Evolutionary conservation across 2,888 invertebrate genomes (phyloP).

Genomic region (Dromius quadrimaculatus): DNA sequence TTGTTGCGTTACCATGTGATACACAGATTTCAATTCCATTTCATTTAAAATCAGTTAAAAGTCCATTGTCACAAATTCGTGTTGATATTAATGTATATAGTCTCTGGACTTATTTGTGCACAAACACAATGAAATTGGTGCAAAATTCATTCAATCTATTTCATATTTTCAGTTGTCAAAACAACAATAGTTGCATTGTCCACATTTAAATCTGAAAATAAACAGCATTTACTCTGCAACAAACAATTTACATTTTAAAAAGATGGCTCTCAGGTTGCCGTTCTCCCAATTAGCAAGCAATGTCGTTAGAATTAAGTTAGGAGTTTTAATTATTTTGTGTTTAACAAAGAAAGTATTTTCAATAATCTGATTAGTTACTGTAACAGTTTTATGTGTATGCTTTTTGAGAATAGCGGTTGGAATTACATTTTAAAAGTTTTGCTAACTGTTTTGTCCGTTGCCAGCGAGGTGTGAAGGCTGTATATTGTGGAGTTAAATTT

Average conservation of each 20-base stretch:
- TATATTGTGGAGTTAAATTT: conserved; percentile 41
- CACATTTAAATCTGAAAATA: too few relatives aligned
- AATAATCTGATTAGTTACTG: conserved; percentile 46
- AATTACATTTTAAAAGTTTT: conserved; percentile 49
- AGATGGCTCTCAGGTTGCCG: conserved; percentile 25
- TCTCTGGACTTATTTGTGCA: too few relatives aligned
- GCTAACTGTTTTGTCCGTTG: conserved; percentile 19
- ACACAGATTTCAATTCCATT: too few relatives aligned
- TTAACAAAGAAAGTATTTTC: conserved; percentile 40
- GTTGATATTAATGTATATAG: too few relatives aligned
- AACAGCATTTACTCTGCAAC: conserved; percentile 26
- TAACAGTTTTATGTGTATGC: conserved; percentile 31
- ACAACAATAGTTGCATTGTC: too few relatives aligned
- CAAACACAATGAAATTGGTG: too few relatives aligned
- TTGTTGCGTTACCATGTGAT: too few relatives aligned
- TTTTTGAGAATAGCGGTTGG: conserved; percentile 42
- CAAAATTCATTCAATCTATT: too few relatives aligned
- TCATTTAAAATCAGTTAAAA: too few relatives aligned
- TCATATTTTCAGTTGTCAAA: too few relatives aligned
- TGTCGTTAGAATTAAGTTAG: conserved; percentile 36
- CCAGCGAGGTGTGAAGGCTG: too few relatives aligned
- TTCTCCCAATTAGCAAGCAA: conserved; percentile 41
- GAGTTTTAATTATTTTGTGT: conserved; percentile 43
- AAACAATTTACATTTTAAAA: conserved; percentile 43
- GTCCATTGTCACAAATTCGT: too few relatives aligned